A percentile compares a stretch with the other conserved stretches of the same genome.
phyloP scores from a whole-genome alignment of 1,140 invertebrate genomes.

The Gryon sp. region DNA sequence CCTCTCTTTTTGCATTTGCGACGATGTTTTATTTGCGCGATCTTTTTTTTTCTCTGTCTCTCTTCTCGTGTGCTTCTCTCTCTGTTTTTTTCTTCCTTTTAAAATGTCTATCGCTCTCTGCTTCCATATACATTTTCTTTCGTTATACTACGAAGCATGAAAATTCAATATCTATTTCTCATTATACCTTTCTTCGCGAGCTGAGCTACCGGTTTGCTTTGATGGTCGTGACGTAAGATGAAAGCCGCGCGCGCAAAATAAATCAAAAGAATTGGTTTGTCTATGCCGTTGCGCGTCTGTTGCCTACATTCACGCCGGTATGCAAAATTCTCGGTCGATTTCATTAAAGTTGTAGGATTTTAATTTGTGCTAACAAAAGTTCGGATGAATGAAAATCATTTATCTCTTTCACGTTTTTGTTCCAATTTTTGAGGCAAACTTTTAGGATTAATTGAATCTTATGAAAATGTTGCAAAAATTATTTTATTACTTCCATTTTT shows the following conservation, averaged over 20 bases:
- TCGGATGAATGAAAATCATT: no score
- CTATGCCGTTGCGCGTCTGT: background rate
- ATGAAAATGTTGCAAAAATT: no score
- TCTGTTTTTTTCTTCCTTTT: no score
- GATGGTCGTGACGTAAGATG: slow-evolving; percentile 34
- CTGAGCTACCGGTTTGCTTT: slow-evolving; percentile 46
- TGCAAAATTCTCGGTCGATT: slow-evolving; percentile 28
- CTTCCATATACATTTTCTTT: slow-evolving; percentile 50
- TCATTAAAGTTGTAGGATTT: slow-evolving; percentile 34
- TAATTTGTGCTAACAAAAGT: no score
- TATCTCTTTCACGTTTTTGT: no score
- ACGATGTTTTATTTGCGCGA: no score
- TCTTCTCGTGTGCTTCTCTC: no score
- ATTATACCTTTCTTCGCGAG: slow-evolving; percentile 45
- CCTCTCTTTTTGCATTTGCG: slow-evolving; percentile 44
- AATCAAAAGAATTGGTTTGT: slow-evolving; percentile 20
- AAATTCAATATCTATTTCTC: slow-evolving; percentile 60
- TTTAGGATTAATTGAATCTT: no score
- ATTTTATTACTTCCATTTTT: no score
- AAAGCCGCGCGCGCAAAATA: slow-evolving; percentile 23
- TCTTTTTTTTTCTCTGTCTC: no score
- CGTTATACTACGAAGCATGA: slow-evolving; percentile 37
- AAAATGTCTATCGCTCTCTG: slow-evolving; percentile 32
- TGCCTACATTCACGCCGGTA: background rate
- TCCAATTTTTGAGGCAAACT: no score